Evolutionary conservation across 1,140 invertebrate species (phyloP).

Genomic region (Macrobrachium nipponense): DNA sequence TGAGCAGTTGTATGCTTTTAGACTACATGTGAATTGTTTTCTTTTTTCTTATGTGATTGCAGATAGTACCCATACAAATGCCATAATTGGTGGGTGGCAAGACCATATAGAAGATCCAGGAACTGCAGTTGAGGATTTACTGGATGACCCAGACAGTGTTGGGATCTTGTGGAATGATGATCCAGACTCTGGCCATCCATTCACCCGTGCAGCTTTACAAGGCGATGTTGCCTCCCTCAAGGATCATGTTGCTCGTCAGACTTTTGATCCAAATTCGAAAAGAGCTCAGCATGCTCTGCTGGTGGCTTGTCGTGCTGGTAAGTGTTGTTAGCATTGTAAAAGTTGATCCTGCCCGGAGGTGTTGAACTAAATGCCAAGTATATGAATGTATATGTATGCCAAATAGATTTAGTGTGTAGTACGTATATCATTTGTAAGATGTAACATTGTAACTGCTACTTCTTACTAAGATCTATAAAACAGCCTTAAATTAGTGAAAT

Average conservation of each 20-base stretch:
- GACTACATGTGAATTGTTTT: background rate
- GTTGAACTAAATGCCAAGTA: too few species aligned
- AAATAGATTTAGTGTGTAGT: too few species aligned
- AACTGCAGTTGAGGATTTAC: conserved; percentile 21
- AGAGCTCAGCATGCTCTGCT: conserved; percentile 62
- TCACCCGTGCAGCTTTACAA: conserved; percentile 56
- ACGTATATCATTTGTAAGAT: too few species aligned
- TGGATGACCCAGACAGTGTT: conserved; percentile 44
- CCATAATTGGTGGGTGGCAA: conserved; percentile 20
- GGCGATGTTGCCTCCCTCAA: conserved; percentile 48
- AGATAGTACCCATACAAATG: conserved; percentile 7
- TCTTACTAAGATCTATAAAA: too few species aligned
- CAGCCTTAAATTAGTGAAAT: too few species aligned
- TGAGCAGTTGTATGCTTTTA: background rate
- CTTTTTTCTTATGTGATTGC: background rate
- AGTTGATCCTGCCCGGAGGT: too few species aligned
- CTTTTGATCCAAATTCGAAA: conserved; percentile 60
- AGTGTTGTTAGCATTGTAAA: background rate
- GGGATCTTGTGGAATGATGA: conserved; percentile 55
- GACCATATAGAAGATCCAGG: conserved; percentile 28
- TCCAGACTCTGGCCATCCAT: conserved; percentile 61
- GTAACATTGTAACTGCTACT: too few species aligned
- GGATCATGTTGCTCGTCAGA: conserved; percentile 45
- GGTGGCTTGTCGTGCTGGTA: conserved; percentile 55
- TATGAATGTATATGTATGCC: too few species aligned